phyloP scores from a whole-genome alignment of 2,113 vertebrate genomes.

The Brienomyrus longianalis region DNA sequence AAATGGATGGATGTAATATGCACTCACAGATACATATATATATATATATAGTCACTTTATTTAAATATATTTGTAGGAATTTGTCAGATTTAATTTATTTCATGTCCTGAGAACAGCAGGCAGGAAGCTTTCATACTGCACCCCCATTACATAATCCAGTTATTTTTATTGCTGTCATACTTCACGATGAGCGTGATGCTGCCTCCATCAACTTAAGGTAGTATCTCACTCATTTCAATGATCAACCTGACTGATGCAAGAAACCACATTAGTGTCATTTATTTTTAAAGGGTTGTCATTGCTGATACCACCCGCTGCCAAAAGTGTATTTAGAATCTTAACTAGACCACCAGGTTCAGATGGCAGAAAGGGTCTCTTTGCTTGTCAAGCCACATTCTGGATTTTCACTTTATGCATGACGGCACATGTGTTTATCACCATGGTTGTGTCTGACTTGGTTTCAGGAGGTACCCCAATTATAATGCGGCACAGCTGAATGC shows the following conservation, averaged over 20 bases:
- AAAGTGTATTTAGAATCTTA: background rate
- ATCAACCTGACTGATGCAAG: background rate
- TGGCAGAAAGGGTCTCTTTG: background rate
- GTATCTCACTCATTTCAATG: background rate
- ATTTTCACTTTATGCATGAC: background rate
- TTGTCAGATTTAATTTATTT: background rate
- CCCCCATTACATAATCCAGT: background rate
- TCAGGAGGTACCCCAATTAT: background rate
- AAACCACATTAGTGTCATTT: background rate
- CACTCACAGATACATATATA: background rate
- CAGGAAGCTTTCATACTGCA: background rate
- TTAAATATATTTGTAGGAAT: background rate
- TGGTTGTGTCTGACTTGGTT: background rate
- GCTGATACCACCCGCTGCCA: background rate
- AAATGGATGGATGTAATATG: background rate
- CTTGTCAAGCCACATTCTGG: background rate
- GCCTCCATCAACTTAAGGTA: background rate
- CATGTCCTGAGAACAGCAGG: background rate
- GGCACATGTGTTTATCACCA: background rate
- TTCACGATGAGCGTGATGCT: background rate
- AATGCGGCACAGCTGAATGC: background rate
- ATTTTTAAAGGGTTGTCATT: background rate
- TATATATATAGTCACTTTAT: background rate
- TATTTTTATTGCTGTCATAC: background rate
- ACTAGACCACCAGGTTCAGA: background rate